Percentiles rank a stretch among this genome's conserved stretches.
phyloP scores from a whole-genome alignment of 2,888 invertebrate genomes.

The Gandaritis pyraliata region DNA sequence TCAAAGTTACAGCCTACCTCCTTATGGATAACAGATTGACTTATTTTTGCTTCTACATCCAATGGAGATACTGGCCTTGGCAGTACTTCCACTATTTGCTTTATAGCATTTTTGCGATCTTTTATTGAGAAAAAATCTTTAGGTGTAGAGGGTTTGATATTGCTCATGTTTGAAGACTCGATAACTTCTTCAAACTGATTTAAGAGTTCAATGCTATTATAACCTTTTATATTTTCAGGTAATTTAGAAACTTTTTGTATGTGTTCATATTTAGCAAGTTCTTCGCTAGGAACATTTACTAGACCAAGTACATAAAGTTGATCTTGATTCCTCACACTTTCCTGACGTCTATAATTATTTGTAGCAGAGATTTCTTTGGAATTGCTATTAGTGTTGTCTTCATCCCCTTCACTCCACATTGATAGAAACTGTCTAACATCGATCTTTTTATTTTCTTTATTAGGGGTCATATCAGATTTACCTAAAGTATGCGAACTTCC shows the following conservation, averaged over 20 bases:
- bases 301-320: constrained; percentile 79
- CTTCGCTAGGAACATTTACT: constrained; percentile 78
- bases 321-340: constrained; percentile 63
- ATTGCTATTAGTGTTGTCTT: constrained; percentile 59
- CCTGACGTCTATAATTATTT: constrained; percentile 51
- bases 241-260: constrained; percentile 80
- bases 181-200: constrained; percentile 80
- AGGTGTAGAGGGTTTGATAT: constrained; percentile 49
- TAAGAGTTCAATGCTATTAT: constrained; percentile 74
- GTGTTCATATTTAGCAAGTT: constrained; percentile 79
- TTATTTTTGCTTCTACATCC: constrained; percentile 82
- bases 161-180: constrained; percentile 66
- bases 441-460: constrained; percentile 66
- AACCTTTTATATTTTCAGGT: constrained; percentile 81
- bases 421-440: constrained; percentile 79
- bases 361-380: constrained; percentile 55
- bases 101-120: constrained; percentile 40
- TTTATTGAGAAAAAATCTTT: constrained; percentile 52
- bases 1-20: constrained; percentile 83
- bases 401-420: constrained; percentile 83
- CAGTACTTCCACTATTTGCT: constrained; percentile 47
- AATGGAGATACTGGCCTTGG: constrained; percentile 75
- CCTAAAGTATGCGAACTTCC: constrained; percentile 51
- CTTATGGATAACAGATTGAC: constrained; percentile 82
- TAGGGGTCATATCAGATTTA: constrained; percentile 51